Percentiles rank a stretch among this genome's conserved stretches.
phyloP scores from a whole-genome alignment of 2,888 invertebrate species.

The Perizoma flavofasciatum region DNA sequence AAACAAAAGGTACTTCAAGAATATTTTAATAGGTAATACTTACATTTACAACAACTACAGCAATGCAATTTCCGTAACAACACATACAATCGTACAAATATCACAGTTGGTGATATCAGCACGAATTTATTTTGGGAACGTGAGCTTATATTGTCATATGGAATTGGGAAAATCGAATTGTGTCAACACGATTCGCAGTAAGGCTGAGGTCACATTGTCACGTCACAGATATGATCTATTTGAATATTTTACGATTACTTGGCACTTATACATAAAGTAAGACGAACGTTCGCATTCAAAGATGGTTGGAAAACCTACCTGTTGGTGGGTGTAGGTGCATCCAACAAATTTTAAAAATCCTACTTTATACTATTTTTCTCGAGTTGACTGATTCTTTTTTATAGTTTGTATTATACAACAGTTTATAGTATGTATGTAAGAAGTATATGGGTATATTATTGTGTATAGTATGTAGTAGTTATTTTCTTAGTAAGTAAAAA shows the following conservation, averaged over 20 bases:
- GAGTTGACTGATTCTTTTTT: too few relatives aligned
- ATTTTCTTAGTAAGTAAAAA: too few relatives aligned
- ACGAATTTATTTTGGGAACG: constrained; percentile 58
- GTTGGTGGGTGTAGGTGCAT: too few relatives aligned
- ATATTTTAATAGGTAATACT: constrained; percentile 21
- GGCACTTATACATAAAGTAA: too few relatives aligned
- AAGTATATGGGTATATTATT: too few relatives aligned
- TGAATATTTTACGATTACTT: not conserved
- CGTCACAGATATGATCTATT: not conserved
- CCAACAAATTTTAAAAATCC: too few relatives aligned
- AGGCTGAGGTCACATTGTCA: constrained; percentile 8
- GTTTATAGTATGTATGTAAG: too few relatives aligned
- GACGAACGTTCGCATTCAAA: too few relatives aligned
- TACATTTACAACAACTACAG: constrained; percentile 22
- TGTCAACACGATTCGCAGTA: constrained; percentile 56
- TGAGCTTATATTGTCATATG: constrained; percentile 59
- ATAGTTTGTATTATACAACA: too few relatives aligned
- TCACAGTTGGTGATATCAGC: constrained; percentile 32
- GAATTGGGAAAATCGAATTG: constrained; percentile 71
- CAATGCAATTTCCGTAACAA: constrained; percentile 28
- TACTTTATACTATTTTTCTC: too few relatives aligned
- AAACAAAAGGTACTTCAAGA: constrained; percentile 15
- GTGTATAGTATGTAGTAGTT: too few relatives aligned
- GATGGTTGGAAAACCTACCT: too few relatives aligned
- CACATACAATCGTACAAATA: constrained; percentile 32